phyloP scores from a whole-genome alignment of 2,113 vertebrate genomes.

The Jacana jacana region DNA sequence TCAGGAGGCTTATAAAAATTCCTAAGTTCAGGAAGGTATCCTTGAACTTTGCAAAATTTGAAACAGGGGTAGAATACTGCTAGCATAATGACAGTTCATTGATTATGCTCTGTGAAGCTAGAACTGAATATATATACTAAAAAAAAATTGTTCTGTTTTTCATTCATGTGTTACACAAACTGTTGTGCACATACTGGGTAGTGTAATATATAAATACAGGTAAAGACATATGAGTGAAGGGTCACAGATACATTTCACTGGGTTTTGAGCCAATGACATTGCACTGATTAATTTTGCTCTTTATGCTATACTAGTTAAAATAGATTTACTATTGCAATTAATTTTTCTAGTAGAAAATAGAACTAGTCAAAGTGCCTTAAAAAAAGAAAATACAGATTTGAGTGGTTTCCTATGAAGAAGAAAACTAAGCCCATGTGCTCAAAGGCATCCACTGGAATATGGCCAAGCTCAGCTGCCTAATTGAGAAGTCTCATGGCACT shows the following conservation, averaged over 20 bases:
- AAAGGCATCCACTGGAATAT: conserved; percentile 18
- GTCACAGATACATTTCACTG: neutral
- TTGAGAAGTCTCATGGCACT: neutral
- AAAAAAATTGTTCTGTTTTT: neutral
- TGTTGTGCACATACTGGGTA: neutral
- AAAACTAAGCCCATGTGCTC: conserved; percentile 31
- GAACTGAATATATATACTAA: neutral
- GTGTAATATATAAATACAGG: neutral
- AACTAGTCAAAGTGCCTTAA: neutral
- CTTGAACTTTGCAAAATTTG: neutral
- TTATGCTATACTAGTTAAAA: neutral
- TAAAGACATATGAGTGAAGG: neutral
- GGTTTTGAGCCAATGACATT: neutral
- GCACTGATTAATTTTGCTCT: neutral
- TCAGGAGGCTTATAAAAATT: neutral
- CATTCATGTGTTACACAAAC: neutral
- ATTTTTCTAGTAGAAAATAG: neutral
- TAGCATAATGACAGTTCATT: neutral
- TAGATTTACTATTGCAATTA: neutral
- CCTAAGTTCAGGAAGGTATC: neutral
- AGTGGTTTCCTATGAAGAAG: neutral
- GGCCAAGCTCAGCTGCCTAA: conserved; percentile 21
- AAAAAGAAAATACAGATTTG: neutral
- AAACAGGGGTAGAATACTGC: neutral
- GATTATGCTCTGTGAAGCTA: neutral